Conservation (phyloP, 2,888 invertebrate genomes). For the Vannuccia rotundouncinata region DNA sequence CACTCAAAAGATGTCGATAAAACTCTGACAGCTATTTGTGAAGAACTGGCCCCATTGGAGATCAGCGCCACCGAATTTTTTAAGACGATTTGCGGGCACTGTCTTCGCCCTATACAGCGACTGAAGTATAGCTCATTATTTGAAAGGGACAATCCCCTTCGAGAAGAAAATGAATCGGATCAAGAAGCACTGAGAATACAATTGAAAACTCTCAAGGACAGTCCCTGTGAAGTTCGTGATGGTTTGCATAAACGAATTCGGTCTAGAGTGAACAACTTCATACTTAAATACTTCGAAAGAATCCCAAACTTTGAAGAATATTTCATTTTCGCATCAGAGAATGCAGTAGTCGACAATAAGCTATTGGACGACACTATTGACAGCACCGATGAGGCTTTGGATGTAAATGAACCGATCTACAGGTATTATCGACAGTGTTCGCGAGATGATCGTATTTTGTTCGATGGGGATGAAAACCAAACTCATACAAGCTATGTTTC, state of each 20-base stretch:
- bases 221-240: slow-evolving; percentile 18
- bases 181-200: neutral
- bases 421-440: slow-evolving; percentile 4
- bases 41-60: slow-evolving; percentile 63
- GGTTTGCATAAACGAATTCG: slow-evolving; percentile 30
- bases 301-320: slow-evolving; percentile 18
- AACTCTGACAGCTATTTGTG: slow-evolving; percentile 66
- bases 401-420: neutral
- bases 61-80: slow-evolving; percentile 68
- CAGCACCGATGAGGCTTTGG: neutral
- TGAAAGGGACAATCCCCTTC: neutral
- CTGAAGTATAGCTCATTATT: neutral
- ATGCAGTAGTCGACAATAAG: neutral
- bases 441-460: neutral
- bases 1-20: slow-evolving; percentile 65
- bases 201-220: neutral
- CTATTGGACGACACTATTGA: neutral
- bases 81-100: slow-evolving; percentile 55
- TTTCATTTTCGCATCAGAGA: slow-evolving; percentile 2
- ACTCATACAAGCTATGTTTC: neutral
- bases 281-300: slow-evolving; percentile 31
- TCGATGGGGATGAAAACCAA: neutral
- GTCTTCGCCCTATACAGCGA: slow-evolving; percentile 45
- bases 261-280: neutral
- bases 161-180: neutral